Percentiles rank a stretch among this genome's conserved stretches.
These are phyloP conservation scores for Drosophila lutescens DNA, from an alignment of 2,888 invertebrate species.

Conservation along the genomic window DNA sequence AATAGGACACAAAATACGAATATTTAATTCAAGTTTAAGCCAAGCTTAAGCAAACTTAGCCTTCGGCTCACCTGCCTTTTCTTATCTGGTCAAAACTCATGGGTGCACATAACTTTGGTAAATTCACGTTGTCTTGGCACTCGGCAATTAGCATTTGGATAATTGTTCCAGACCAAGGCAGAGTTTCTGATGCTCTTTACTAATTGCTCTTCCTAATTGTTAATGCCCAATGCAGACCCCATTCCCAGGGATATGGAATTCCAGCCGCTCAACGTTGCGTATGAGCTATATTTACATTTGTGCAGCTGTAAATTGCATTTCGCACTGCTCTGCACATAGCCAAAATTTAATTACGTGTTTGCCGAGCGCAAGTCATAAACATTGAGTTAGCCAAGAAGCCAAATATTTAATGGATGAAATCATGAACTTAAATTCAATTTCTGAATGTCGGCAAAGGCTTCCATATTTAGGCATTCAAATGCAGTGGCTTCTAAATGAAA, in stretches of 20 bases:
- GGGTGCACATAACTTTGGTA: conserved; percentile 23
- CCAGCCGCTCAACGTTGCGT: conserved; percentile 61
- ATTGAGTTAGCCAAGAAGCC: conserved; percentile 32
- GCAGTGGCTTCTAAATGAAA: conserved; percentile 22
- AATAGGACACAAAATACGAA: not conserved
- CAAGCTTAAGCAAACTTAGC: conserved; percentile 6
- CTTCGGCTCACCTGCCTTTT: not conserved
- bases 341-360: conserved; percentile 60
- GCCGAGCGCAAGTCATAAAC: conserved; percentile 37
- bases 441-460: conserved; percentile 17
- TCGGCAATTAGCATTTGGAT: conserved; percentile 36
- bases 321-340: conserved; percentile 39
- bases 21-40: not conserved
- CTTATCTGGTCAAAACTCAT: conserved; percentile 2
- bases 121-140: conserved; percentile 12
- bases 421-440: conserved; percentile 62
- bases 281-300: conserved; percentile 64
- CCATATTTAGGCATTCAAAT: conserved; percentile 3
- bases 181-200: conserved; percentile 2
- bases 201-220: conserved; percentile 25
- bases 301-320: conserved; percentile 67
- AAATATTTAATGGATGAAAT: conserved; percentile 53
- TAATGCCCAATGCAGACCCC: not conserved
- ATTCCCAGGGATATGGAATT: conserved; percentile 22
- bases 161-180: conserved; percentile 14